Evolutionary conservation across 2,888 invertebrate species (phyloP).

Genomic region (Altica lythri): DNA sequence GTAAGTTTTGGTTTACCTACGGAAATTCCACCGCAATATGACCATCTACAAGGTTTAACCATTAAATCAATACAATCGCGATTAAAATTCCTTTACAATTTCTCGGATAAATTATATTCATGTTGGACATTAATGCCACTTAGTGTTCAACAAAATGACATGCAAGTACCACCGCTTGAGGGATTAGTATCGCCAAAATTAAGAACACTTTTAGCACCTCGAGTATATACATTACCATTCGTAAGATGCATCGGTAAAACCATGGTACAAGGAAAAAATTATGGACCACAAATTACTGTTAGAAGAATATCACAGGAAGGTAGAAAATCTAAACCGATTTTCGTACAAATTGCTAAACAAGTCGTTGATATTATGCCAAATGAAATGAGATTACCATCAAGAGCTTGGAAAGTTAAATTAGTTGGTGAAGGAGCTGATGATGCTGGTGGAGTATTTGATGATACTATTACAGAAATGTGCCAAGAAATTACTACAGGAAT

Average conservation of each 20-base stretch:
- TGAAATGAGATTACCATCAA: constrained; percentile 64
- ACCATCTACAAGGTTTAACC: constrained; percentile 59
- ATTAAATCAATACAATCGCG: constrained; percentile 61
- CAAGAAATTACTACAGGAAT: constrained; percentile 64
- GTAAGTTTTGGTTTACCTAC: constrained; percentile 61
- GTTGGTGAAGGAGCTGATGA: constrained; percentile 72
- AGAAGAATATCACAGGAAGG: constrained; percentile 64
- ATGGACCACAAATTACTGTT: constrained; percentile 69
- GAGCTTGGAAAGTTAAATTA: constrained; percentile 70
- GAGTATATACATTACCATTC: constrained; percentile 67
- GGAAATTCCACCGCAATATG: constrained; percentile 64
- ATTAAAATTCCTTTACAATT: constrained; percentile 63
- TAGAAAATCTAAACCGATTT: constrained; percentile 63
- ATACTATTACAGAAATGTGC: constrained; percentile 72
- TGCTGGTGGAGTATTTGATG: constrained; percentile 72
- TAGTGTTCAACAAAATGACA: constrained; percentile 54
- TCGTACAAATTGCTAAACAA: constrained; percentile 67
- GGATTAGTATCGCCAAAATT: constrained; percentile 58
- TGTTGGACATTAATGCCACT: constrained; percentile 64
- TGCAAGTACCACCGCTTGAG: constrained; percentile 56
- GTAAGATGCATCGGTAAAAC: constrained; percentile 68
- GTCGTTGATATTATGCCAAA: constrained; percentile 63
- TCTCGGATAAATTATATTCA: constrained; percentile 66
- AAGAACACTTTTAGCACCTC: constrained; percentile 62
- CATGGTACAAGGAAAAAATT: constrained; percentile 69